Conservation (phyloP, 2,113 vertebrate species). For the Aspiorhynchus laticeps region DNA sequence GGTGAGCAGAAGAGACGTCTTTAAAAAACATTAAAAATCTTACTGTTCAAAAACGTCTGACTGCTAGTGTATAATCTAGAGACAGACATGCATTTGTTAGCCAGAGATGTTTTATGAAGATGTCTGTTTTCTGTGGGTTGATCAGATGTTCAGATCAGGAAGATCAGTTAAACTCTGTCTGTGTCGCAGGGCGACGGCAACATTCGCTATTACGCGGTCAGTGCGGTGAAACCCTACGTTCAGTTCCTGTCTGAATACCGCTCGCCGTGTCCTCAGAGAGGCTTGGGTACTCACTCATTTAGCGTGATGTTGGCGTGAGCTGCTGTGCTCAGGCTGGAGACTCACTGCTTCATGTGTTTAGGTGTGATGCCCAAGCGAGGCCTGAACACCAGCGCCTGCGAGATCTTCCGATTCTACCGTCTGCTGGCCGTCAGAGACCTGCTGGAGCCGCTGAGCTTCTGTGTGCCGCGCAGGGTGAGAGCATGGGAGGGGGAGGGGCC, state of each 20-base stretch:
- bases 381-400: constrained; percentile 85
- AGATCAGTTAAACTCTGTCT: neutral
- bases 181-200: constrained; percentile 87
- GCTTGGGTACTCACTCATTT: constrained; percentile 78
- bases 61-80: too few species aligned
- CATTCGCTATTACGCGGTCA: constrained; percentile 91
- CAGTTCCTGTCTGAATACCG: constrained; percentile 86
- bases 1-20: too few species aligned
- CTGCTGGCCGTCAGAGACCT: constrained; percentile 83
- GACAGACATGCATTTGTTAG: too few species aligned
- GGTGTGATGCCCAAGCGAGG: constrained; percentile 95
- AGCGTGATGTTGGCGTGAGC: neutral
- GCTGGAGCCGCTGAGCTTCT: constrained; percentile 91
- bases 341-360: constrained; percentile 62
- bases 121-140: too few species aligned
- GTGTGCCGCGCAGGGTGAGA: constrained; percentile 87
- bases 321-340: neutral
- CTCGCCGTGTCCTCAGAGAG: constrained; percentile 88
- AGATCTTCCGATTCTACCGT: constrained; percentile 95
- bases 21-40: too few species aligned
- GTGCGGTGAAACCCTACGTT: constrained; percentile 84
- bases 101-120: neutral
- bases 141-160: too few species aligned
- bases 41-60: too few species aligned
- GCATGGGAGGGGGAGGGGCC: neutral